A percentile compares a stretch with the other conserved stretches of the same genome.
phyloP scores from a whole-genome alignment of 92 coral and sea anemone species.

The Muricea muricata region DNA sequence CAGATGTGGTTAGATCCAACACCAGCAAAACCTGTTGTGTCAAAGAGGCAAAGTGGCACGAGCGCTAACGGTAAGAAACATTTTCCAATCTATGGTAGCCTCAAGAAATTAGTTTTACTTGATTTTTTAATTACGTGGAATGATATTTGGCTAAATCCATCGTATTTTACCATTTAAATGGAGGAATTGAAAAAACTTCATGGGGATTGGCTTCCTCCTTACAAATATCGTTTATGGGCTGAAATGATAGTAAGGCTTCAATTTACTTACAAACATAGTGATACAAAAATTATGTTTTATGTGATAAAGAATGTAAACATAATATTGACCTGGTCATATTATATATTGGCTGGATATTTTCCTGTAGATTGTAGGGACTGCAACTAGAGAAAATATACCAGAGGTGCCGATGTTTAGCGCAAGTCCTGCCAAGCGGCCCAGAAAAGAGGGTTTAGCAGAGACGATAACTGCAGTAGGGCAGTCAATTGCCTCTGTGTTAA shows the following conservation, averaged over 20 bases:
- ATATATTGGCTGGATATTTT: background rate
- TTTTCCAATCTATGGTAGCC: background rate
- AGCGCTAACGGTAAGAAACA: background rate
- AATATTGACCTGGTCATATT: background rate
- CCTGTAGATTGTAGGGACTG: constrained; percentile 29
- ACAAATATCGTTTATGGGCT: constrained; percentile 23
- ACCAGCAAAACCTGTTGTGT: background rate
- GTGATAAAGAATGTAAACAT: background rate
- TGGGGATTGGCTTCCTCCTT: constrained; percentile 24
- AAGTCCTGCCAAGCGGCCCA: constrained; percentile 26
- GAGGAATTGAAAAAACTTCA: constrained; percentile 4
- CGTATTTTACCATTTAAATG: background rate
- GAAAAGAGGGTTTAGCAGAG: background rate
- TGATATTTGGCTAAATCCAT: background rate
- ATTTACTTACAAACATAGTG: background rate
- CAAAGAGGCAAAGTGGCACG: background rate
- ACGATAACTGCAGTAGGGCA: background rate
- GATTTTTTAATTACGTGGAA: too few species aligned
- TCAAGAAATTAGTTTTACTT: background rate
- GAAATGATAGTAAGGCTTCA: constrained; percentile 18
- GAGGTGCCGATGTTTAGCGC: constrained; percentile 1
- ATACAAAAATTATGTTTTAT: background rate
- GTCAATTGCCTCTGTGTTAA: background rate
- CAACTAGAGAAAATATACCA: background rate
- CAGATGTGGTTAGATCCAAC: constrained; percentile 27